Percentiles rank a stretch among this genome's conserved stretches.
Evolutionary conservation across 1,140 invertebrate genomes (phyloP).

Genomic region (Aethina tumida): DNA sequence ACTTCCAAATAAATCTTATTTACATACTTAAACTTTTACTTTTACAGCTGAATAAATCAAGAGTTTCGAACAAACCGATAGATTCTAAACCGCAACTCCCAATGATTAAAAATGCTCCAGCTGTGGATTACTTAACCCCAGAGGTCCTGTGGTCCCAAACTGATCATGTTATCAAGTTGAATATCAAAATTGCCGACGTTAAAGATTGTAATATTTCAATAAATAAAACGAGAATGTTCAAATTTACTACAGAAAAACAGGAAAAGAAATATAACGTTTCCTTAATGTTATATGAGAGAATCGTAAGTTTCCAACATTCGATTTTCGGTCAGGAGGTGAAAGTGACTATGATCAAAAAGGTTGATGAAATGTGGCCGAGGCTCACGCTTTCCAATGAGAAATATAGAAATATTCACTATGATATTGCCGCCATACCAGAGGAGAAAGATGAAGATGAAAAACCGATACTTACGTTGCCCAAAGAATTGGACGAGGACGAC

Average conservation of each 20-base stretch:
- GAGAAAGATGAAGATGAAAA: slow-evolving; percentile 16
- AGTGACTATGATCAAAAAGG: slow-evolving; percentile 20
- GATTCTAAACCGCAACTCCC: slow-evolving; percentile 9
- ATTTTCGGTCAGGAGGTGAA: slow-evolving; percentile 17
- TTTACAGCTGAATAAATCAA: not conserved
- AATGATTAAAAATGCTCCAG: slow-evolving; percentile 18
- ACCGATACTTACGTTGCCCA: slow-evolving; percentile 13
- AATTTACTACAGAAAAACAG: slow-evolving; percentile 18
- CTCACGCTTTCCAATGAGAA: slow-evolving; percentile 14
- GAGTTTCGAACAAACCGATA: not conserved
- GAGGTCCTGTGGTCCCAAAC: slow-evolving; percentile 27
- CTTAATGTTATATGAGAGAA: slow-evolving; percentile 18
- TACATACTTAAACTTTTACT: slow-evolving; percentile 1
- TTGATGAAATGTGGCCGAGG: slow-evolving; percentile 19
- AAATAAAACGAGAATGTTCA: slow-evolving; percentile 17
- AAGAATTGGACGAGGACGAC: slow-evolving; percentile 15
- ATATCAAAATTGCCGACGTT: slow-evolving; percentile 19
- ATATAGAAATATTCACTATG: slow-evolving; percentile 22
- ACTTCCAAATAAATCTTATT: not conserved
- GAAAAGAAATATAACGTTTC: slow-evolving; percentile 24
- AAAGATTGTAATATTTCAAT: slow-evolving; percentile 15
- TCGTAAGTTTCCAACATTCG: slow-evolving; percentile 16
- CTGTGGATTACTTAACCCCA: slow-evolving; percentile 20
- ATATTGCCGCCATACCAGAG: slow-evolving; percentile 11
- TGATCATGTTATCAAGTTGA: slow-evolving; percentile 15